Conservation (phyloP, 2,888 invertebrate species). For the Elegia similella region DNA sequence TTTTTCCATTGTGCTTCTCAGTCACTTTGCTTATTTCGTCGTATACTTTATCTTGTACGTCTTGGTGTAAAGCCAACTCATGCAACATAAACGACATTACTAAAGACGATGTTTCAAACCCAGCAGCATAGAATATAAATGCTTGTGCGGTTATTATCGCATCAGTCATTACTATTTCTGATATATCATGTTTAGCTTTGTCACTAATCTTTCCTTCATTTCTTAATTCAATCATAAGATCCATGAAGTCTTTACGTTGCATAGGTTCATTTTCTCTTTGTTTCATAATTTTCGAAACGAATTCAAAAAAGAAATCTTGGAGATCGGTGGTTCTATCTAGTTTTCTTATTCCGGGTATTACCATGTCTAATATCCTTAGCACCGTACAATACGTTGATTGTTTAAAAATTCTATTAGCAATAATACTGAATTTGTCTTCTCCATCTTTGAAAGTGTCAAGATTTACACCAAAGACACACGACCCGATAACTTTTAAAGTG, state of each 20-base stretch:
- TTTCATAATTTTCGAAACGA: conserved; percentile 35
- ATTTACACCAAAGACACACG: conserved; percentile 44
- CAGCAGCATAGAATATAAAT: conserved; percentile 49
- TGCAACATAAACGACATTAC: conserved; percentile 37
- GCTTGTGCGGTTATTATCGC: conserved; percentile 42
- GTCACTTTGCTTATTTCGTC: conserved; percentile 27
- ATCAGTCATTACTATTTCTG: conserved; percentile 42
- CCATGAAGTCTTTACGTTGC: conserved; percentile 46
- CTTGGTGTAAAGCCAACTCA: conserved; percentile 32
- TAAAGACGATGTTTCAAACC: conserved; percentile 58
- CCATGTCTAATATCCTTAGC: conserved; percentile 27
- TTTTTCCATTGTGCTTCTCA: conserved; percentile 25
- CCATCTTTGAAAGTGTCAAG: conserved; percentile 38
- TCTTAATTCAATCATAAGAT: conserved; percentile 44
- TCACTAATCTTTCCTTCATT: conserved; percentile 37
- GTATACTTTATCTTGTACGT: conserved; percentile 29
- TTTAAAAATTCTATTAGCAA: conserved; percentile 31
- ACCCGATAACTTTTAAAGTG: conserved; percentile 44
- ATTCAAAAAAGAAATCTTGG: conserved; percentile 30
- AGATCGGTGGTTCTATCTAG: conserved; percentile 25
- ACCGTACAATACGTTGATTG: conserved; percentile 20
- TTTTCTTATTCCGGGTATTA: conserved; percentile 34
- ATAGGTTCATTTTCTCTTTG: conserved; percentile 38
- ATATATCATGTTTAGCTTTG: conserved; percentile 28
- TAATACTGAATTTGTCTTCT: conserved; percentile 36